Evolutionary conservation across 2,113 vertebrate species (phyloP), one percentile per base, ranked within the genome.

Genomic region (Serinus canaria): DNA sequence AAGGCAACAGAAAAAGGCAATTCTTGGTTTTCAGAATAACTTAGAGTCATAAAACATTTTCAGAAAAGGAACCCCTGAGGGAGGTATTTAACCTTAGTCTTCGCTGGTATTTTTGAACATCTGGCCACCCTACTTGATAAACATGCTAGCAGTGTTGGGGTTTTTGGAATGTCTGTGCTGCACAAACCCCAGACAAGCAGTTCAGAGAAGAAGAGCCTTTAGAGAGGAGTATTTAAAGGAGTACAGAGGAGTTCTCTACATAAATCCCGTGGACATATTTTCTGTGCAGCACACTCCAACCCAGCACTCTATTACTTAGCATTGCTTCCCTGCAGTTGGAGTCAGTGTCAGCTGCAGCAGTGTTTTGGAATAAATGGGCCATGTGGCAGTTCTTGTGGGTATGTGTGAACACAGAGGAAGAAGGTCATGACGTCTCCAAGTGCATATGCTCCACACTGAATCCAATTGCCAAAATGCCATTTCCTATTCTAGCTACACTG

Each of bases 311-410:
- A 0, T 66, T 95, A 78, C 33, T 69, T 80, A 83, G 50, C 49
- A 37, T 39, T 77, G 33, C 24, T 87, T 67, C 50, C 41, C 39
- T 90, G 73, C 55, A 91, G 35, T 46, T 58, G 50, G 78, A 69
- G 85, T 73, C 55, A 70, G 59, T 53, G 53, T 66, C 64, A 69
- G 8, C 28, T 62, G 62, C 58, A 87, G 23, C 43, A 80, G 25
- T 33, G 44, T 50, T 92, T 90, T 75, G 59, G 87, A 92, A 94
- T 70, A 91, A 90, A 90, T 67, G 67, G 84, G 30, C 23, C 70
- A 25, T 43, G 47, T 16, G 91, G 81, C 59, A 83, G 50, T 11
- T 70, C 76, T 52, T 79, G 21, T 31, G 24, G 5, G 11, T 47
- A 56, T 47, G 75, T 67, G 63, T 83, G 79, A 95, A 86, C 35